Base-by-base conservation (phyloP, 2,113 vertebrate species). In the Rhinoderma darwinii region DNA sequence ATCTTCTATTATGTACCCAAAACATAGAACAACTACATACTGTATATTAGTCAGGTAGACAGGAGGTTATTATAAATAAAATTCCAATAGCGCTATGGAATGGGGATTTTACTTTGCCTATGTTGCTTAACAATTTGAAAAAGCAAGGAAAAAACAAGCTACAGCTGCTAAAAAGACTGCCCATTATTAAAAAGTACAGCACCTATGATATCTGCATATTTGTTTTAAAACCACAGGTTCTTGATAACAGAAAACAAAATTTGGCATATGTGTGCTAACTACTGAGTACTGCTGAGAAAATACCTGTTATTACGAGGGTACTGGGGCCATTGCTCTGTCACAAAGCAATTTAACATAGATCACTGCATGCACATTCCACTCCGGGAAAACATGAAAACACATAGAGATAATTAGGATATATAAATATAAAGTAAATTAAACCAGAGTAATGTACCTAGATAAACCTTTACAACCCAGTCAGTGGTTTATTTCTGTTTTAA, bases 321-420 rank as follows among this genome's bases (percentile, higher is more conserved):
- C 74, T 39, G 32, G 76, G 75, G 84, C 75, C 56, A 86, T 79
- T 47, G 61, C 74, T 47, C 59, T 79, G 73, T 78, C 75, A 86
- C 20, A 86, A 86, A 86, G 74, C 84, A 70, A 66, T 79, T 86
- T 76, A 78, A 79, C 41, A 66, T 75, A 86, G 84, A 86, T 86
- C 84, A 70, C 39, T 78, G 84, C 54, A 73, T 51, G 32, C 63
- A 44, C 75, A 78, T 86, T 86, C 75, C 37, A 75, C 74, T 68
- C 44, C 5, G 11, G 74, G 84, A 51, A 59, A 86, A 86, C 11
- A 25, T 35, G 27, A 63, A 59, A 85, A 77, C 84, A 61, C 84
- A 78, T 85, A 86, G 56, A 68, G 84, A 61, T 86, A 86, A 86
- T 86, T 86, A 86, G 84, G 84, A 86, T 76, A 84, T 63, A 77